These are phyloP conservation scores for Arenaria interpres DNA, from an alignment of 2,113 vertebrate species.

Conservation along the genomic window DNA sequence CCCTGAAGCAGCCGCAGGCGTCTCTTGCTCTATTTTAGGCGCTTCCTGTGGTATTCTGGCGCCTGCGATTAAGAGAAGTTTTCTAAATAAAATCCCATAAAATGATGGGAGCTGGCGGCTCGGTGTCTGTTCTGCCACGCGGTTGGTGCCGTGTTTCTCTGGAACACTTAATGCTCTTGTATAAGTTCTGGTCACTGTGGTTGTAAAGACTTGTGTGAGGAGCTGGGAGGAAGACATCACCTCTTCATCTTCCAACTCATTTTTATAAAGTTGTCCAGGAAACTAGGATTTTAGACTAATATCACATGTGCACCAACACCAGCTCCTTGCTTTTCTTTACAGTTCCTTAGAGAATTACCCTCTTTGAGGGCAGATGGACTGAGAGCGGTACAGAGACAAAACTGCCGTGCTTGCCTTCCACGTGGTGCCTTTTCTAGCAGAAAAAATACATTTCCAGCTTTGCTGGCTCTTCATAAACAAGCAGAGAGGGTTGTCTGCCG, in stretches of 20 bases:
- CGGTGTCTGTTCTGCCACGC: fast-evolving
- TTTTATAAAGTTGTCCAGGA: background rate
- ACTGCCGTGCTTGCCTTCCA: background rate
- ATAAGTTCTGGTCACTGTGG: fast-evolving
- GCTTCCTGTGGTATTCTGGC: background rate
- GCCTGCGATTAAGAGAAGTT: background rate
- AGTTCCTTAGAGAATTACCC: background rate
- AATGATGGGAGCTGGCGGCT: background rate
- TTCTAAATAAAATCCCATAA: background rate
- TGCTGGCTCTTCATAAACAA: background rate
- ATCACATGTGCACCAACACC: background rate
- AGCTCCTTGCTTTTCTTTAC: background rate
- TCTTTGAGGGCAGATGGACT: background rate
- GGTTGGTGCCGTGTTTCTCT: background rate
- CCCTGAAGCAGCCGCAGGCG: background rate
- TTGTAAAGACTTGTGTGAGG: background rate
- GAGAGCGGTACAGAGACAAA: background rate
- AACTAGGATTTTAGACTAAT: background rate
- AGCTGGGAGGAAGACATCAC: background rate
- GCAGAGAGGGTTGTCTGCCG: background rate
- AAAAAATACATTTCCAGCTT: background rate
- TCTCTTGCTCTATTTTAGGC: slow-evolving; percentile 14
- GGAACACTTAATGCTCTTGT: background rate
- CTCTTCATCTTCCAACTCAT: background rate
- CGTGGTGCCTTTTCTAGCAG: background rate